Conservation (phyloP, 2,113 vertebrate species). For the Dipodomys merriami region DNA sequence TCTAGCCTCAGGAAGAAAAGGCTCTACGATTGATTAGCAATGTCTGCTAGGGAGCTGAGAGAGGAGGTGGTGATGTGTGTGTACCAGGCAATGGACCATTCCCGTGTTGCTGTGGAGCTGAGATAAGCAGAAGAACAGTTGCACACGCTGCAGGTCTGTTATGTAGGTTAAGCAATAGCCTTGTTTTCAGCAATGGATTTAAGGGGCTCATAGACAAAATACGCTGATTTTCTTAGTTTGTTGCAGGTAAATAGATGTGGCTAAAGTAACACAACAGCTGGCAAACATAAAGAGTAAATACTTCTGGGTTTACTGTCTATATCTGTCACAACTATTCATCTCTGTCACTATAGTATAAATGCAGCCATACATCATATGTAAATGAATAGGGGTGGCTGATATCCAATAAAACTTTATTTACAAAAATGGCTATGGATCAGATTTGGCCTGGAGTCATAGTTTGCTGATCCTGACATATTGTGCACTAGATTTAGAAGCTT, state of each 20-base stretch:
- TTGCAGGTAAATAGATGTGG: neutral
- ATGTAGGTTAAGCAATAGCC: too few relatives aligned
- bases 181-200: neutral
- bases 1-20: neutral
- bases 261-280: neutral
- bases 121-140: neutral
- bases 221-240: neutral
- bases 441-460: neutral
- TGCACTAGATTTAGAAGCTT: neutral
- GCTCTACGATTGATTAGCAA: neutral
- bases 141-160: neutral
- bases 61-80: too few relatives aligned
- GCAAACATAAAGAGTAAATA: neutral
- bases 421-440: neutral
- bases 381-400: neutral
- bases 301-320: neutral
- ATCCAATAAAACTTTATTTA: constrained; percentile 39
- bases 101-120: neutral
- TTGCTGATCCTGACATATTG: neutral
- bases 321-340: neutral
- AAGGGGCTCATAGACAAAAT: neutral
- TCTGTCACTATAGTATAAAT: neutral
- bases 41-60: neutral
- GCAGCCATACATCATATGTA: neutral
- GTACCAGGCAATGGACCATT: neutral